Conservation (phyloP, 2,113 vertebrate genomes). For the Hucho hucho region DNA sequence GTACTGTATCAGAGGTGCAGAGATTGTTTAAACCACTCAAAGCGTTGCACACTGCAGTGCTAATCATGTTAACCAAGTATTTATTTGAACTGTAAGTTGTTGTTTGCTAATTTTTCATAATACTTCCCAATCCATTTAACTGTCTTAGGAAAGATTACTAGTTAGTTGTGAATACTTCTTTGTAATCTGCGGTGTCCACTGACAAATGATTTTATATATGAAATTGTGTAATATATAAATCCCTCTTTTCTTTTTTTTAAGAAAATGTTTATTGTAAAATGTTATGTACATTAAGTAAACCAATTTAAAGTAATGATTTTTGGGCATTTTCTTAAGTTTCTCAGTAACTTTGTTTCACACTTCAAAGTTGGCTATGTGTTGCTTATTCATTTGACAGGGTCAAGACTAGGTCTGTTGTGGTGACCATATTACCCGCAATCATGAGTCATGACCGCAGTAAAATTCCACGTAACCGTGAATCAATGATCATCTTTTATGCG, state of each 20-base stretch:
- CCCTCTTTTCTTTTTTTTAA: constrained; percentile 34
- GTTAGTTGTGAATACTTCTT: constrained; percentile 21
- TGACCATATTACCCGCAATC: no score
- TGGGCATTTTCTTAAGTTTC: neutral
- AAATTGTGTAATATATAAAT: constrained; percentile 30
- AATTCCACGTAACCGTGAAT: no score
- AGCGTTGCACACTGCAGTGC: neutral
- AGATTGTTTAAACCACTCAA: constrained; percentile 13
- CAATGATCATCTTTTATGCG: no score
- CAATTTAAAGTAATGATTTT: constrained; percentile 10
- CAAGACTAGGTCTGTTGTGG: no score
- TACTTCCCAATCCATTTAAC: neutral
- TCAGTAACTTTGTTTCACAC: no score
- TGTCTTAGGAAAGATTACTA: neutral
- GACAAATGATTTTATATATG: constrained; percentile 28
- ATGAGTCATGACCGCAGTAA: no score
- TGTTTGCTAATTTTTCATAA: neutral
- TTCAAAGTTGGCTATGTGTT: no score
- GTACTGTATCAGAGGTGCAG: neutral
- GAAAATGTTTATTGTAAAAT: constrained; percentile 44
- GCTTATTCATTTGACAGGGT: no score
- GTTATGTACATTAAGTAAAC: constrained; percentile 41
- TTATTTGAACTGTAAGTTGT: constrained; percentile 15
- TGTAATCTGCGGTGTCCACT: constrained; percentile 10
- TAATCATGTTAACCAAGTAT: constrained; percentile 26